These are phyloP conservation scores for Galeopterus variegatus DNA, from an alignment of 2,113 vertebrate species.

Conservation along the genomic window DNA sequence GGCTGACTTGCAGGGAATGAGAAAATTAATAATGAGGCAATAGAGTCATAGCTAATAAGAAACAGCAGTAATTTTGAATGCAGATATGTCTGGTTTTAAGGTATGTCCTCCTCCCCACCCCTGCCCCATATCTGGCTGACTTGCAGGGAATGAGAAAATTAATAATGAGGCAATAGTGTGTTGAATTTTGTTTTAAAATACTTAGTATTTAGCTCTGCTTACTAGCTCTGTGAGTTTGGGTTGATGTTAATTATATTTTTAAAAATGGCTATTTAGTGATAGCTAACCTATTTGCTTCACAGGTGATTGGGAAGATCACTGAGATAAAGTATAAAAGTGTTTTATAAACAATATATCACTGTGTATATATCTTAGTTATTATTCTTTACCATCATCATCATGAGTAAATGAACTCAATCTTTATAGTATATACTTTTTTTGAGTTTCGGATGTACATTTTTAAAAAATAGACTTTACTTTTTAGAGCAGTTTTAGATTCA, in stretches of 20 bases:
- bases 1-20: not conserved
- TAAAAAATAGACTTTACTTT: not conserved
- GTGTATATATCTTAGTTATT: not conserved
- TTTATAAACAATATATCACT: not conserved
- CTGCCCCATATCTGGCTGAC: not conserved
- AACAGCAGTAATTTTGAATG: not conserved
- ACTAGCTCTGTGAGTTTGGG: not conserved
- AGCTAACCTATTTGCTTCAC: not conserved
- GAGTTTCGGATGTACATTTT: not conserved
- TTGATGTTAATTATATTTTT: not conserved
- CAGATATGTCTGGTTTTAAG: not conserved
- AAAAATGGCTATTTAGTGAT: not conserved
- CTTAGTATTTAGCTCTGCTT: not conserved
- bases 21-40: not conserved
- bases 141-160: conserved; percentile 4
- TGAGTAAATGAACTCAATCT: not conserved
- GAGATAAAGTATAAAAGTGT: not conserved
- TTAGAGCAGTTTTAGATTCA: conserved; percentile 7
- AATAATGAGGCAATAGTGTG: not conserved
- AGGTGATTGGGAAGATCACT: not conserved
- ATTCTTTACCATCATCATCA: not conserved
- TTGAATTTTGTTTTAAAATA: conserved; percentile 18
- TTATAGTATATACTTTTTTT: not conserved
- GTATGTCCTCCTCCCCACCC: too few species aligned
- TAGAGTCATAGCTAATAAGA: not conserved